Conservation (phyloP, 1,140 invertebrate species). For the Brachionus rubens region DNA sequence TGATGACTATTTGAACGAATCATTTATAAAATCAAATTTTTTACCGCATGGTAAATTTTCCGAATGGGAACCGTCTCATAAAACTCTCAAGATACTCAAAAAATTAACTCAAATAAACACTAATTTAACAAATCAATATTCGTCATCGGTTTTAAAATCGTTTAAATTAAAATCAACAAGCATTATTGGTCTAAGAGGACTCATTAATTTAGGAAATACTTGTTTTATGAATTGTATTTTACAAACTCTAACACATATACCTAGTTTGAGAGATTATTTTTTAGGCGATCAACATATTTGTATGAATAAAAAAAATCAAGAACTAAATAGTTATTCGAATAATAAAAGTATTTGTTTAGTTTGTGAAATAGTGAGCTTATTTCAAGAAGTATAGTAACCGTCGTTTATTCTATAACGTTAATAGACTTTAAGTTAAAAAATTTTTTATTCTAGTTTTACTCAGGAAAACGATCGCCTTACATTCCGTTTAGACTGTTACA, state of each 20-base stretch:
- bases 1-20: conserved; percentile 55
- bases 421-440: background rate
- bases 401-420: background rate
- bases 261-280: conserved; percentile 88
- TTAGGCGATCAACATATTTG: conserved; percentile 77
- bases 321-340: background rate
- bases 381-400: conserved; percentile 53
- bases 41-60: conserved; percentile 67
- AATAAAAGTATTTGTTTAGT: conserved; percentile 71
- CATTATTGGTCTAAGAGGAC: conserved; percentile 71
- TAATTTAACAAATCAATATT: background rate
- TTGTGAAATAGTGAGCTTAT: conserved; percentile 77
- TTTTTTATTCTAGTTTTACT: conserved; percentile 73
- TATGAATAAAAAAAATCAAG: background rate
- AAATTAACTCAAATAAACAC: conserved; percentile 14
- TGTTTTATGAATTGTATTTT: conserved; percentile 99
- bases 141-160: background rate
- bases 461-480: conserved; percentile 78
- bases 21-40: conserved; percentile 25
- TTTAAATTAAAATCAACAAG: conserved; percentile 8
- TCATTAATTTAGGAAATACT: conserved; percentile 94
- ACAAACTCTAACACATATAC: conserved; percentile 89
- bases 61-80: conserved; percentile 73
- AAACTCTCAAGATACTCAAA: conserved; percentile 48
- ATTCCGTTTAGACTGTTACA: conserved; percentile 82